Evolutionary conservation across 64 coral and sea anemone species (phyloP).

Genomic region (Montipora cactus): DNA sequence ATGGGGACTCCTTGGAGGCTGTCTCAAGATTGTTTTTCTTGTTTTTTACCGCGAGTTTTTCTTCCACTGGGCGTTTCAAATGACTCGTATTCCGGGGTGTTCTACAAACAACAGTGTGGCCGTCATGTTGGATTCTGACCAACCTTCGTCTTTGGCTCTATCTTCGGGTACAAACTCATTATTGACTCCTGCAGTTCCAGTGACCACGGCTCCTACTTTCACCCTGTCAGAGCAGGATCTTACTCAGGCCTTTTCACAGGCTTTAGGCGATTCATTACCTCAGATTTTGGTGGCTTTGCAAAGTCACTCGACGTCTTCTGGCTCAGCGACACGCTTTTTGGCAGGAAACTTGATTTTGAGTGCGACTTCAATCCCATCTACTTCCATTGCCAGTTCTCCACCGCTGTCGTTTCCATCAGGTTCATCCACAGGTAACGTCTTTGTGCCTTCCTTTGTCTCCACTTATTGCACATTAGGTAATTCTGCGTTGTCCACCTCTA

Average conservation of each 20-base stretch:
- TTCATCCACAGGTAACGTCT: background rate
- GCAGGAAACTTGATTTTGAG: background rate
- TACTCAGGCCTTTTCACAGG: background rate
- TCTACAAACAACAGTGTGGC: too few species aligned
- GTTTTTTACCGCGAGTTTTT: too few species aligned
- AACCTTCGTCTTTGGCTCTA: too few species aligned
- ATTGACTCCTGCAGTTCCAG: background rate
- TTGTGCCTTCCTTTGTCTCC: background rate
- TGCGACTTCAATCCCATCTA: background rate
- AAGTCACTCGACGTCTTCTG: background rate
- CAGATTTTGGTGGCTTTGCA: background rate
- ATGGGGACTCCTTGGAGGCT: too few species aligned
- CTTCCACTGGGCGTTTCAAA: too few species aligned
- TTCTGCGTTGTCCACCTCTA: too few species aligned
- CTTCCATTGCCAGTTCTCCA: background rate
- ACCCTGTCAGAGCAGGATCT: background rate
- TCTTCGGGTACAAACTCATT: too few species aligned
- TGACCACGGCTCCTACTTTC: background rate
- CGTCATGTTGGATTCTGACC: too few species aligned
- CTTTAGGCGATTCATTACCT: background rate
- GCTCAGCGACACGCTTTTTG: background rate
- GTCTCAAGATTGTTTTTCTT: too few species aligned
- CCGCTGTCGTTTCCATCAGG: background rate
- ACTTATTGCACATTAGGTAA: background rate
- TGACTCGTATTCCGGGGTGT: too few species aligned